Percentiles rank a stretch among this genome's conserved stretches.
Evolutionary conservation across 2,797 vertebrate species (phyloP).

Genomic region (Catamblyrhynchus diadema): DNA sequence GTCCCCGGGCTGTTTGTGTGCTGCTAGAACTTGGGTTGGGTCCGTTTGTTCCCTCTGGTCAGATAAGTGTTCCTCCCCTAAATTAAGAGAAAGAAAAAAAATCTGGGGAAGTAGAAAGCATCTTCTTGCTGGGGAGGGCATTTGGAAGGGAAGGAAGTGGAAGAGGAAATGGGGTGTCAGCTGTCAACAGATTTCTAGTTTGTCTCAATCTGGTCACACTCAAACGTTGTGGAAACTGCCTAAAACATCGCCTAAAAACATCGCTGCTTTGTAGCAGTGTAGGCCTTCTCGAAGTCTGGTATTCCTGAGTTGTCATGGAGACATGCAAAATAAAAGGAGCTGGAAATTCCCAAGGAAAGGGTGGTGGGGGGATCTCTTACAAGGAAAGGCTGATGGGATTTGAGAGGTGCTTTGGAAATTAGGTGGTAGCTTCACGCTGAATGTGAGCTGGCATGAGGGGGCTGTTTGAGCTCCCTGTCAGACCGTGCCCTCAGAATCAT

Average conservation of each 20-base stretch:
- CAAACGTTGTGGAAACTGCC: background rate
- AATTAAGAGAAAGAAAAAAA: background rate
- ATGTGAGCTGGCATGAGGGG: background rate
- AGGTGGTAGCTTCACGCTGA: background rate
- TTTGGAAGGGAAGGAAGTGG: background rate
- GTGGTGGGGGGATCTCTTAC: background rate
- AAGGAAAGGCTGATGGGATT: background rate
- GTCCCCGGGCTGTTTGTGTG: background rate
- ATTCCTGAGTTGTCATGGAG: constrained; percentile 51
- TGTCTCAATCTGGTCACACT: background rate
- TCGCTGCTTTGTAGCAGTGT: background rate
- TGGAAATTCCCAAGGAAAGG: background rate
- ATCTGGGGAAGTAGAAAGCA: background rate
- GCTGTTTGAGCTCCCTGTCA: background rate
- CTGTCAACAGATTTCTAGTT: fast-evolving
- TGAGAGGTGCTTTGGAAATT: background rate
- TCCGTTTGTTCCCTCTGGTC: fast-evolving
- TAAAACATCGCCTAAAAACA: background rate
- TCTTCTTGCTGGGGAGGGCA: background rate
- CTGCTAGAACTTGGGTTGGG: fast-evolving
- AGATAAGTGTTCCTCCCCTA: background rate
- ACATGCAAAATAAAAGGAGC: constrained; percentile 20
- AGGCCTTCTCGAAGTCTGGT: background rate
- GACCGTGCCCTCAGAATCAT: background rate
- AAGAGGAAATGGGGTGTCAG: background rate